Percentiles rank a stretch among this genome's conserved stretches.
Conservation (phyloP, 2,888 invertebrate species). For the Conus canariensis region DNA sequence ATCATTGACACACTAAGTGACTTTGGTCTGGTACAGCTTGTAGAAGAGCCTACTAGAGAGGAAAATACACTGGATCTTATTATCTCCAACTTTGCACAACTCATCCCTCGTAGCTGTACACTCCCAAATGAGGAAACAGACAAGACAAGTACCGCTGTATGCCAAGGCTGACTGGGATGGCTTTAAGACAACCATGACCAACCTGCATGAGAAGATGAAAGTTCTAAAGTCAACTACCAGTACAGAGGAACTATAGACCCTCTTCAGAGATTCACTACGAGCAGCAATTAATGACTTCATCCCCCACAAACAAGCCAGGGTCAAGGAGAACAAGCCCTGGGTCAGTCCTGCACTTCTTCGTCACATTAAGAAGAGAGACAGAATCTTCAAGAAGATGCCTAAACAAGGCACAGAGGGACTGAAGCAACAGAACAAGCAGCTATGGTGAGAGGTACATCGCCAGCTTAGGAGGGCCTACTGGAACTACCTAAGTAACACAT, state of each 20-base stretch:
- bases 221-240: background rate
- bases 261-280: background rate
- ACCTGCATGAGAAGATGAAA: slow-evolving; percentile 15
- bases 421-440: background rate
- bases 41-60: background rate
- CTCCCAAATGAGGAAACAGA: background rate
- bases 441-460: background rate
- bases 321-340: slow-evolving; percentile 10
- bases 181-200: background rate
- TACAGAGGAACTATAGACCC: background rate
- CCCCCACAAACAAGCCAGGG: slow-evolving; percentile 1
- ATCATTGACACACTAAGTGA: background rate
- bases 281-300: background rate
- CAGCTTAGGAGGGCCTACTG: background rate
- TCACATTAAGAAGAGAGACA: slow-evolving; percentile 14
- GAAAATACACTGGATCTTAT: slow-evolving; percentile 6
- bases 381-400: background rate
- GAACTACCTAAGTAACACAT: background rate
- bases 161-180: background rate
- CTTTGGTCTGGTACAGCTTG: slow-evolving; percentile 11
- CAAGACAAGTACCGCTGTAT: background rate
- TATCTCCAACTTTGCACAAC: slow-evolving; percentile 2
- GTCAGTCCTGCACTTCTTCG: background rate
- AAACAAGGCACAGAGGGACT: slow-evolving; percentile 19
- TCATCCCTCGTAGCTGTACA: background rate